Percentiles rank a stretch among this genome's conserved stretches.
phyloP scores from a whole-genome alignment of 2,113 vertebrate genomes.

The Ibidorhyncha struthersii region DNA sequence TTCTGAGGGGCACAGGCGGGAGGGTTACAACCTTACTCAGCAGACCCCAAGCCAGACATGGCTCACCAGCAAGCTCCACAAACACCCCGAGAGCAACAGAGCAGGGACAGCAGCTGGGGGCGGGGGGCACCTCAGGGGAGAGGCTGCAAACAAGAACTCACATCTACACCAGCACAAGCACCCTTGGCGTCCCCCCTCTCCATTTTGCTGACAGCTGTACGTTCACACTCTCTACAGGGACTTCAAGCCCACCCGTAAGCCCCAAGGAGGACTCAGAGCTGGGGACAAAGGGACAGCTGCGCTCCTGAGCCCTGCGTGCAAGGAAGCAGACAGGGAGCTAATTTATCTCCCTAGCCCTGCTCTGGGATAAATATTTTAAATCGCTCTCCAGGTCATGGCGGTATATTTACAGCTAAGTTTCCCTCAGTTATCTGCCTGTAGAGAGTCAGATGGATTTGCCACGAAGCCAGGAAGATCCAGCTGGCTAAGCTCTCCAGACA shows the following conservation, averaged over 20 bases:
- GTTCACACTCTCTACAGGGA: neutral
- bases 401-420: slow-evolving; percentile 25
- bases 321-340: slow-evolving; percentile 31
- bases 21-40: neutral
- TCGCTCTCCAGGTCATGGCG: neutral
- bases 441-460: slow-evolving; percentile 14
- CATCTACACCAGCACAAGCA: neutral
- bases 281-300: slow-evolving; percentile 36
- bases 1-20: neutral
- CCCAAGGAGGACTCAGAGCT: neutral
- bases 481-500: slow-evolving; percentile 3
- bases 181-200: neutral
- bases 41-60: neutral
- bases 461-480: neutral
- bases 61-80: neutral
- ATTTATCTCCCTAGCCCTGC: slow-evolving; percentile 39
- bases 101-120: neutral
- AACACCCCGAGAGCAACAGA: neutral
- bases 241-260: neutral
- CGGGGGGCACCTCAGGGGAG: accelerated
- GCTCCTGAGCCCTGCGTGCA: neutral
- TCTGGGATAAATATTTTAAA: slow-evolving; percentile 57
- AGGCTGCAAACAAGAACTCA: neutral
- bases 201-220: neutral
- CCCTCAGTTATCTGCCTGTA: neutral